Conservation (phyloP, 2,113 vertebrate genomes). For the Oncorhynchus tshawytscha region DNA sequence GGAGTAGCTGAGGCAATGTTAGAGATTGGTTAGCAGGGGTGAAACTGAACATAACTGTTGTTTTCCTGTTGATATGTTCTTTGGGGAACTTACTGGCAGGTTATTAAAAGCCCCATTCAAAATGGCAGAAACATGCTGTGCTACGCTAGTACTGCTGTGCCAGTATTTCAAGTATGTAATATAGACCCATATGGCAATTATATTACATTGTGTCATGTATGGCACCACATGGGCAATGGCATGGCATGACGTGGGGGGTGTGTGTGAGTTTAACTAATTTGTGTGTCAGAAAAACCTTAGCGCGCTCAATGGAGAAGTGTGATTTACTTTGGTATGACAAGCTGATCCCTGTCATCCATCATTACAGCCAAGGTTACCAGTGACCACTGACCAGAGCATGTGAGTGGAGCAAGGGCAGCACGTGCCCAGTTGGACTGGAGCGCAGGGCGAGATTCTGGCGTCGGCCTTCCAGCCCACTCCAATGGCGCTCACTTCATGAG, state of each 20-base stretch:
- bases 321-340: conserved; percentile 35
- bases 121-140: background rate
- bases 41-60: conserved; percentile 26
- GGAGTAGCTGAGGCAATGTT: conserved; percentile 45
- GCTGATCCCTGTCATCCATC: conserved; percentile 17
- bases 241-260: background rate
- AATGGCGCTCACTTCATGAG: too few relatives aligned
- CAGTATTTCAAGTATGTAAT: background rate
- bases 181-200: background rate
- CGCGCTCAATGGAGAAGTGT: conserved; percentile 23
- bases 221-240: background rate
- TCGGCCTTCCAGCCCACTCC: too few relatives aligned
- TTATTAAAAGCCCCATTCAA: background rate
- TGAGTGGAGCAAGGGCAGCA: too few relatives aligned
- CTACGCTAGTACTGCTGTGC: background rate
- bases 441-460: too few relatives aligned
- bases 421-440: too few relatives aligned
- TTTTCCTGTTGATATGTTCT: background rate
- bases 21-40: conserved; percentile 51
- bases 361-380: conserved; percentile 32
- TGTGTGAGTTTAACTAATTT: background rate
- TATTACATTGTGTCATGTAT: background rate
- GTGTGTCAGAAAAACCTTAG: background rate
- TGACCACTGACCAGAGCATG: conserved; percentile 6
- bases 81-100: background rate